phyloP scores from a whole-genome alignment of 2,113 vertebrate genomes.

The Otocyon megalotis region DNA sequence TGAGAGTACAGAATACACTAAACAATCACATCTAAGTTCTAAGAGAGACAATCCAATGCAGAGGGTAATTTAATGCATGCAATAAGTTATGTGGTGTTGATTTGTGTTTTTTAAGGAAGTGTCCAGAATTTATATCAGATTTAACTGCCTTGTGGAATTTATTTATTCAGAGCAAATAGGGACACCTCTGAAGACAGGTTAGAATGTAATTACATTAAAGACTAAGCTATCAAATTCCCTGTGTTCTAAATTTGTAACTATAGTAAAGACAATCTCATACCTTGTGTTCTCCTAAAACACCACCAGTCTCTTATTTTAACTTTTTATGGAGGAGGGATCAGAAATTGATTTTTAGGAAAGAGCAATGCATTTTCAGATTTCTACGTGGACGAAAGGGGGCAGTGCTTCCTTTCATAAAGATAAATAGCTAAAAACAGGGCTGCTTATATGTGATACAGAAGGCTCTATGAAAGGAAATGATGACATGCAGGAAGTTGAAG shows the following conservation, averaged over 20 bases:
- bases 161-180: not conserved
- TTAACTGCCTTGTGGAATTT: not conserved
- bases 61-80: not conserved
- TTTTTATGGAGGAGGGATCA: not conserved
- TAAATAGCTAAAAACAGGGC: not conserved
- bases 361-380: conserved; percentile 46
- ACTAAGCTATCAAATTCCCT: not conserved
- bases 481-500: not conserved
- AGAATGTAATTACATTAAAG: not conserved
- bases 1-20: not conserved
- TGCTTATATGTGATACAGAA: not conserved
- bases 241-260: not conserved
- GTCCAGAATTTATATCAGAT: not conserved
- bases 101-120: not conserved
- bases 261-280: not conserved
- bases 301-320: not conserved
- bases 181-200: not conserved
- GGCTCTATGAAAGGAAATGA: not conserved
- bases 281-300: not conserved
- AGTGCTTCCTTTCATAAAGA: conserved; percentile 23
- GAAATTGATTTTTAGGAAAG: not conserved
- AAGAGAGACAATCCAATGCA: not conserved
- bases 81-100: not conserved
- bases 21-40: not conserved
- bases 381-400: conserved; percentile 29